Conservation (phyloP, 2,797 vertebrate species). For the Neoniphon sammara region DNA sequence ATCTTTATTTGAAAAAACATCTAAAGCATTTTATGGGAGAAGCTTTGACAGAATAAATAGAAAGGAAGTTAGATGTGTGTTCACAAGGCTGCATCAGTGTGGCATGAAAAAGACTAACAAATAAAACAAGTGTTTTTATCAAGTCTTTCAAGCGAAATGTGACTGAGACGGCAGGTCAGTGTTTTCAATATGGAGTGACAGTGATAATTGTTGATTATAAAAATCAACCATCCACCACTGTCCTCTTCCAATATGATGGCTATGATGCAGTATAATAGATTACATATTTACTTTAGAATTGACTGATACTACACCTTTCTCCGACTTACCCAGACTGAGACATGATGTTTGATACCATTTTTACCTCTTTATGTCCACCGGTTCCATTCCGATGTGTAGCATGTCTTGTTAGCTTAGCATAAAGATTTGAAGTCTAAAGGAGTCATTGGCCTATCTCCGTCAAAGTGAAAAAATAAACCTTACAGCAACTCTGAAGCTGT, state of each 20-base stretch:
- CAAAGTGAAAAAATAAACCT: too few species aligned
- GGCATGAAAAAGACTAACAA: constrained; percentile 2
- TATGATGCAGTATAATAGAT: neutral
- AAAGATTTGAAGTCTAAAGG: too few species aligned
- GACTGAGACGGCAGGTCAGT: neutral
- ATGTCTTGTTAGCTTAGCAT: too few species aligned
- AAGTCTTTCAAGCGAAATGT: constrained; percentile 7
- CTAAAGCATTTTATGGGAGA: constrained; percentile 39
- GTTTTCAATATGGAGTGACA: neutral
- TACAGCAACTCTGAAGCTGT: too few species aligned
- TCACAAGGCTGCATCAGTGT: constrained; percentile 9
- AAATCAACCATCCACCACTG: too few species aligned
- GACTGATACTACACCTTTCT: neutral
- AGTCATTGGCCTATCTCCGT: too few species aligned
- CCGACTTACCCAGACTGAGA: too few species aligned
- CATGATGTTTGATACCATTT: too few species aligned
- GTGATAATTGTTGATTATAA: too few species aligned
- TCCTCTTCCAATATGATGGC: neutral
- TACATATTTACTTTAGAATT: neutral
- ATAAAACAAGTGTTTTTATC: constrained; percentile 40
- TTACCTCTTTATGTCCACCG: too few species aligned
- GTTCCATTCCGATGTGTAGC: too few species aligned
- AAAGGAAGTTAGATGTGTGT: constrained; percentile 29
- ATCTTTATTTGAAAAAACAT: constrained; percentile 48
- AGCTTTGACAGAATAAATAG: constrained; percentile 53